phyloP scores from a whole-genome alignment of 2,888 invertebrate genomes.

The Orchesella flavescens region DNA sequence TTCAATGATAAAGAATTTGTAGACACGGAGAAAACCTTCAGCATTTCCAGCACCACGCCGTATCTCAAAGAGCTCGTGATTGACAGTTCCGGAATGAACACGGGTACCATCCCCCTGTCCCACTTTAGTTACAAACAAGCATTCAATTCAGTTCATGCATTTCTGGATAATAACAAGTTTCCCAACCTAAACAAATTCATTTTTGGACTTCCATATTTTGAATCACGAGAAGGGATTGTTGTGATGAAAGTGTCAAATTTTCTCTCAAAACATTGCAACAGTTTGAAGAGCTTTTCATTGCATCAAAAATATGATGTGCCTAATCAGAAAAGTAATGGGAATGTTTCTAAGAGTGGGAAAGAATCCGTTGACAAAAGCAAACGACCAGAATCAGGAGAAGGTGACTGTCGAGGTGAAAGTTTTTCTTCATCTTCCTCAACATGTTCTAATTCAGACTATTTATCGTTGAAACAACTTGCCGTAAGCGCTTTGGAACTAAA shows the following conservation, averaged over 20 bases:
- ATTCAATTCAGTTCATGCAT: background rate
- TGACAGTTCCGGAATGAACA: slow-evolving; percentile 34
- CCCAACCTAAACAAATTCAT: slow-evolving; percentile 16
- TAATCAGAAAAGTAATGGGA: background rate
- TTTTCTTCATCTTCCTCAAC: background rate
- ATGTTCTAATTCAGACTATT: slow-evolving; percentile 7
- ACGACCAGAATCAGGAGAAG: slow-evolving; percentile 9
- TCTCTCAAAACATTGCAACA: slow-evolving; percentile 29
- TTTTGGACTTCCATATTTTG: slow-evolving; percentile 23
- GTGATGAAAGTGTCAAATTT: slow-evolving; percentile 14
- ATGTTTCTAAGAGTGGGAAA: background rate
- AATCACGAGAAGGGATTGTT: slow-evolving; percentile 24
- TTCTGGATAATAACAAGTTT: slow-evolving; percentile 21
- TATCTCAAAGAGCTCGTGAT: slow-evolving; percentile 35
- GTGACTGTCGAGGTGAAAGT: background rate
- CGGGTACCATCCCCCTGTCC: background rate
- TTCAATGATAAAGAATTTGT: background rate
- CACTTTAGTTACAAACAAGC: background rate
- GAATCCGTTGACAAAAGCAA: background rate
- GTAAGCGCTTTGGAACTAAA: slow-evolving; percentile 23
- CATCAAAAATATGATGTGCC: slow-evolving; percentile 35
- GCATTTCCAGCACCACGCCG: background rate
- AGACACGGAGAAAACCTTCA: background rate
- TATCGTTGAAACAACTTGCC: slow-evolving; percentile 31
- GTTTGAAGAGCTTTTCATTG: slow-evolving; percentile 15